Evolutionary conservation across 2,797 vertebrate genomes (phyloP), one percentile per base, ranked within the genome.

Genomic region (Sebastes aleutianus): DNA sequence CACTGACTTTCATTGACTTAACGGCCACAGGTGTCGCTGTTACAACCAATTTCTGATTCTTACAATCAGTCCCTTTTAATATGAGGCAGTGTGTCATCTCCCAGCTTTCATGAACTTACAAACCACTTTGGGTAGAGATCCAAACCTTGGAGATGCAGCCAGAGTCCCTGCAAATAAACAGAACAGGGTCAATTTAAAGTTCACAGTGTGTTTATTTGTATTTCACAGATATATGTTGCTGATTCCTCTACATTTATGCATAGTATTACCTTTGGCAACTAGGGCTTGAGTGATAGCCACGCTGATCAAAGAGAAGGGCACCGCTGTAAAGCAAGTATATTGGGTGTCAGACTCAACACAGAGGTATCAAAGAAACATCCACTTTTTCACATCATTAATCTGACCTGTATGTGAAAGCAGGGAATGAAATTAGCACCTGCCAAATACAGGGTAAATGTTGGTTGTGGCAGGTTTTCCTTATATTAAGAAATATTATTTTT

Each of bases 261-360:
- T 7, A 16, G 3, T 2, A 13, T 85, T 92, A 95, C 95, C 94
- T 94, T 31, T 94, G n/a, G 71, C 8, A 34, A 95, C 13, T 0
- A 96, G 88, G 47, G 85, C 88, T 73, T 94, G 93, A 32, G 94
- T 93, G 79, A 93, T 3, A 8, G 83, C 91, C 89, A 95, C 92
- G 82, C 89, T 84, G 77, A 89, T 20, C 76, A 89, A 56, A 20
- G 94, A 91, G 70, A 95, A 80, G 11, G 95, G 95, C 39, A 94
- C 18, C 22, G 94, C 95, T 96, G 88, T 71, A 34, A 70, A 74
- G 43, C 39, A 81, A 77, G 10, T 8, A 80, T 6, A 76, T 16
- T 16, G 39, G 4, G 22, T 18, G 13, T 76, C 43, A 74, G 11
- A 29, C 12, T 63, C 3, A 36, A 32, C 6, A 54, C 53, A 59